A percentile compares a stretch with the other conserved stretches of the same genome.
These are phyloP conservation scores for Helarctos malayanus DNA, from an alignment of 2,797 vertebrate species.

Conservation along the genomic window DNA sequence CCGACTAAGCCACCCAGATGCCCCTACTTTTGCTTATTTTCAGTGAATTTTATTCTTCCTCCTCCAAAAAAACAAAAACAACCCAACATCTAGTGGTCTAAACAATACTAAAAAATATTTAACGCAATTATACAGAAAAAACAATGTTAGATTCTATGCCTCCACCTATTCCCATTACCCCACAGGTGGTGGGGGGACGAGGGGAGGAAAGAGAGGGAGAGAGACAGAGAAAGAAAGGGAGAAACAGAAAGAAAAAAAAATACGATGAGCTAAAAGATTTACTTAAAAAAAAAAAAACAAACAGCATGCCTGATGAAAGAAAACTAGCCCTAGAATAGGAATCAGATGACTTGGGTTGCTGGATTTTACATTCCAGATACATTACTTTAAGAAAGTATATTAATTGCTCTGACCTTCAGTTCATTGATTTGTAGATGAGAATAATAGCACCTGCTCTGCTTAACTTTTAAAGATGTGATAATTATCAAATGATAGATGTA, in stretches of 20 bases:
- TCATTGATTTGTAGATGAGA: background rate
- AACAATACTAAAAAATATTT: background rate
- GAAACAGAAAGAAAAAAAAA: background rate
- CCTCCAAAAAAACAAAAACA: background rate
- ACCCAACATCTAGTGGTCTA: background rate
- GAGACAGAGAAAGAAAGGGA: background rate
- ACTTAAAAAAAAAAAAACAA: background rate
- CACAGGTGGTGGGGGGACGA: fast-evolving
- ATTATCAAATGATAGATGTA: background rate
- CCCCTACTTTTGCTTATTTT: conserved; percentile 13
- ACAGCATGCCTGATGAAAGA: background rate
- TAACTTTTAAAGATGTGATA: background rate
- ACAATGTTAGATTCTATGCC: background rate
- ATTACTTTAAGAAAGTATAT: conserved; percentile 7
- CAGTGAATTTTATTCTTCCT: background rate
- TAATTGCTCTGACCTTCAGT: conserved; percentile 4
- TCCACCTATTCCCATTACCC: background rate
- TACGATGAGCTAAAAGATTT: background rate
- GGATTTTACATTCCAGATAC: background rate
- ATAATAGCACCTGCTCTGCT: background rate
- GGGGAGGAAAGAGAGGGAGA: background rate
- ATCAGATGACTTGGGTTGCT: background rate
- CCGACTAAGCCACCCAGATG: background rate
- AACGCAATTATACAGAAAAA: background rate
- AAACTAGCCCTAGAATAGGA: background rate